Conservation (phyloP, 37 sponge, comb jelly and placozoan species). For the Beroe ovata region DNA sequence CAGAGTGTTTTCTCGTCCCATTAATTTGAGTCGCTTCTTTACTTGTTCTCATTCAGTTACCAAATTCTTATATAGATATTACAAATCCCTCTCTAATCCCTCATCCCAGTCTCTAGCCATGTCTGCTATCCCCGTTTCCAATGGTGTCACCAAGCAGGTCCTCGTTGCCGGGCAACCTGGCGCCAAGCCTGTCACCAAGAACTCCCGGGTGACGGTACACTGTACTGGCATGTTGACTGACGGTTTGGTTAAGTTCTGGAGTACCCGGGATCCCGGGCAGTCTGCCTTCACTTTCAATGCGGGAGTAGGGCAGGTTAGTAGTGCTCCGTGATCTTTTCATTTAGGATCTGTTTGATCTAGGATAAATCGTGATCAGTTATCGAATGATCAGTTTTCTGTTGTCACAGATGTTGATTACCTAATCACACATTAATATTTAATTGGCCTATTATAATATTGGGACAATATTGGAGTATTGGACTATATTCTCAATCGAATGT, state of each 20-base stretch:
- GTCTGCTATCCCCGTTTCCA: conserved; percentile 15
- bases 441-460: no score
- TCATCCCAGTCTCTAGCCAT: not conserved
- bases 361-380: no score
- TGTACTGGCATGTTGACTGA: conserved; percentile 72
- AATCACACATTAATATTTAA: no score
- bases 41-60: not conserved
- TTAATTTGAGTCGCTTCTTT: not conserved
- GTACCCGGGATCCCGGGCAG: conserved; percentile 79
- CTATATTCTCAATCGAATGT: no score
- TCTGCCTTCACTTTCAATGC: conserved; percentile 78
- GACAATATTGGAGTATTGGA: no score
- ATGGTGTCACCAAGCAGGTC: conserved; percentile 10
- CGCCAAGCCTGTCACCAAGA: not conserved
- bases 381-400: no score
- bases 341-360: no score
- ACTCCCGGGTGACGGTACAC: conserved; percentile 75
- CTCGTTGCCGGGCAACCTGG: conserved; percentile 9
- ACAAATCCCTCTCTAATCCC: not conserved
- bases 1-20: no score
- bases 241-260: conserved; percentile 81
- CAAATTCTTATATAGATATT: not conserved
- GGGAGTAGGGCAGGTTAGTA: conserved; percentile 80
- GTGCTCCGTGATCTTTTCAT: no score
- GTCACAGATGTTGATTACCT: no score